Base-by-base conservation (phyloP, 2,888 invertebrate genomes). In the Stenodera caucasica region DNA sequence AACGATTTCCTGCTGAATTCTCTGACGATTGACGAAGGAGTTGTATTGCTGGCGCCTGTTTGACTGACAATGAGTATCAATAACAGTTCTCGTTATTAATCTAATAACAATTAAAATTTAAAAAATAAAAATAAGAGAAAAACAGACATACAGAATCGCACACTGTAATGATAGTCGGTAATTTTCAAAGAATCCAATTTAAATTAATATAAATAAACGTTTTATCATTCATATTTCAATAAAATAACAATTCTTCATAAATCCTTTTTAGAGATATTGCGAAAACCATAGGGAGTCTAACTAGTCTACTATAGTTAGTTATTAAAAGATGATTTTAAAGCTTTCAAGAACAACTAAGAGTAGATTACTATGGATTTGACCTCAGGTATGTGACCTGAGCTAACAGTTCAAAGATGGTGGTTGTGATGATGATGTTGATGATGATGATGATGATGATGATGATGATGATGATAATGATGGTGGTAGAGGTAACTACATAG, bases 1-100 rank as follows among this genome's bases (percentile, higher is more conserved):
- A 45, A 45, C 12, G 45, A 45, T 45, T 45, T 45, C 45, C 45
- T 45, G 45, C 23, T 45, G 45, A 45, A 45, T 45, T 45, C 45
- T 23, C 45, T 45, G 45, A 45, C 21, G 45, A 45, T 45, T 45
- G 45, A 45, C 45, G 23, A 23, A 6, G 23, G 45, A 45, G 45
- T 45, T 23, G 23, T 45, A 45, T 23, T n/a, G 21, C 45, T 45
- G 45, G 45, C 45, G 45, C 45, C 45, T 45, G 6, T 23, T 12
- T 6, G 45, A 45, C 45, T 23, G 45, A 26, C 26, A n/a, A n/a
- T 6, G 8, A 11, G 40, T 45, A 45, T 45, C 45, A 45, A 45
- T 45, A 45, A 21, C 45, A 23, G 23, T 6, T 6, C 12, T 12
- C 11, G 2, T 18, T 18, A 4, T 40, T 21, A 4, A n/a, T n/a